A percentile compares a stretch with the other conserved stretches of the same genome.
Evolutionary conservation across 2,888 invertebrate genomes (phyloP).

Genomic region (Stegana nigrithorax): DNA sequence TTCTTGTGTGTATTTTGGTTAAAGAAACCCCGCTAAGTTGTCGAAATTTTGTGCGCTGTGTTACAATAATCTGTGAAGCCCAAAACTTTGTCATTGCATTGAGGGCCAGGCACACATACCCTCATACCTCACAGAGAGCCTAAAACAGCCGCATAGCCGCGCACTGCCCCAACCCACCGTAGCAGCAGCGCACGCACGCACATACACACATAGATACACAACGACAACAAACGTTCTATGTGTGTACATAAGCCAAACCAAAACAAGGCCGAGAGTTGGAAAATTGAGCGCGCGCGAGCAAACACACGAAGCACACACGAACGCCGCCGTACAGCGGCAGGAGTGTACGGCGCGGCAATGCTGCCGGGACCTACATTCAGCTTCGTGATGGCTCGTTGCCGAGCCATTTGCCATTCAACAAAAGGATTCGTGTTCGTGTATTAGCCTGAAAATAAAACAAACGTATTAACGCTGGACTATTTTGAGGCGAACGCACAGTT

Average conservation of each 20-base stretch:
- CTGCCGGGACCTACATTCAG: conserved; percentile 55
- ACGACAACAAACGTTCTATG: not conserved
- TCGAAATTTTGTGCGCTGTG: not conserved
- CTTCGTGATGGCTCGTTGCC: conserved; percentile 2
- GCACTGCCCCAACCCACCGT: no score
- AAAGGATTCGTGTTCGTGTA: conserved; percentile 8
- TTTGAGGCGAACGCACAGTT: conserved; percentile 53
- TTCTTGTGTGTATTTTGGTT: conserved; percentile 20
- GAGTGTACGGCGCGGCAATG: conserved; percentile 46
- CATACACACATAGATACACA: not conserved
- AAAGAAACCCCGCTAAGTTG: conserved; percentile 15
- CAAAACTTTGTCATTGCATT: conserved; percentile 57
- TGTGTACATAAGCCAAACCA: conserved; percentile 35
- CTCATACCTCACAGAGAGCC: no score
- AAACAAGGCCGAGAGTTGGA: conserved; percentile 38
- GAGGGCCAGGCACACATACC: no score
- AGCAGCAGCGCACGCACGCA: not conserved
- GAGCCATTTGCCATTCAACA: conserved; percentile 2
- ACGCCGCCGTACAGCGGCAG: conserved; percentile 17
- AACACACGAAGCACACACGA: conserved; percentile 29
- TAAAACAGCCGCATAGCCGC: no score
- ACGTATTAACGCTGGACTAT: conserved; percentile 42
- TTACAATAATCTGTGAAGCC: conserved; percentile 11
- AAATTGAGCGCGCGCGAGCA: conserved; percentile 35
- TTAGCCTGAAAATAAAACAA: conserved; percentile 35